phyloP scores from a whole-genome alignment of 1,140 invertebrate species.

The Homarus americanus region DNA sequence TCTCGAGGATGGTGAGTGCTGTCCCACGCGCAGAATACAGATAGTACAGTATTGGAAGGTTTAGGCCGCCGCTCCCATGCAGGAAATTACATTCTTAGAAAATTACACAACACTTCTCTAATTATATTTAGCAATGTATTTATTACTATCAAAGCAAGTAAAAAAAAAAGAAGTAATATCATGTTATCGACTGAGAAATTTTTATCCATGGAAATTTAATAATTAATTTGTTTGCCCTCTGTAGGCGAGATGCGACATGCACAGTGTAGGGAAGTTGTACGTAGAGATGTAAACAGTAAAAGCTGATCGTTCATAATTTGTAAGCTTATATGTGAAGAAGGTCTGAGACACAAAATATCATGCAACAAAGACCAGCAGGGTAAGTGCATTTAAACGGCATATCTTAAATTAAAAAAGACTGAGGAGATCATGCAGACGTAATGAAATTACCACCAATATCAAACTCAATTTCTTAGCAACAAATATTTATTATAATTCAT shows the following conservation, averaged over 20 bases:
- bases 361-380: neutral
- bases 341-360: neutral
- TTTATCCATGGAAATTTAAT: neutral
- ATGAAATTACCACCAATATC: neutral
- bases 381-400: neutral
- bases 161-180: neutral
- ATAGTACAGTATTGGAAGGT: neutral
- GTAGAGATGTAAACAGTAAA: neutral
- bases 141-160: neutral
- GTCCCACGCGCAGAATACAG: neutral
- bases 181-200: neutral
- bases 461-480: neutral
- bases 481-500: conserved; percentile 15
- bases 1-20: neutral
- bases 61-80: neutral
- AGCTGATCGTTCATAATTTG: neutral
- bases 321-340: neutral
- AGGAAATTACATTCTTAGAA: conserved; percentile 26
- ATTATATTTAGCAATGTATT: neutral
- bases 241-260: neutral
- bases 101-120: conserved; percentile 1
- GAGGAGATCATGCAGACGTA: neutral
- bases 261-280: neutral
- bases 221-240: neutral
- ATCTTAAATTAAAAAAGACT: neutral